phyloP scores from a whole-genome alignment of 2,113 vertebrate species.

The Salminus brasiliensis region DNA sequence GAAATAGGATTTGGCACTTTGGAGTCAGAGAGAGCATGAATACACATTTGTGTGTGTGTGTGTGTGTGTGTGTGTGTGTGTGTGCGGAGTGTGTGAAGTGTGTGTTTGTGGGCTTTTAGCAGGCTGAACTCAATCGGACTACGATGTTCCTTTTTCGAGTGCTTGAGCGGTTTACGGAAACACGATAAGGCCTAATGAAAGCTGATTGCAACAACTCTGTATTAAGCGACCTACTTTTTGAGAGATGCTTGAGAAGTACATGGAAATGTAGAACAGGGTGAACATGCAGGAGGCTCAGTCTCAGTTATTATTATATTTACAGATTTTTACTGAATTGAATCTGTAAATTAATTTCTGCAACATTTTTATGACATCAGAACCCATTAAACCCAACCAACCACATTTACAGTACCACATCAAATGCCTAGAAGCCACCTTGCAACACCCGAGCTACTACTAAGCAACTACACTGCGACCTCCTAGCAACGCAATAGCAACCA shows the following conservation, averaged over 20 bases:
- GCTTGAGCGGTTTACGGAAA: slow-evolving; percentile 19
- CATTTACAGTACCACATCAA: no score
- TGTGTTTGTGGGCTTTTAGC: slow-evolving; percentile 15
- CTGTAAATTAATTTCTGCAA: no score
- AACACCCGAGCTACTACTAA: no score
- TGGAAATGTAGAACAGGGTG: neutral
- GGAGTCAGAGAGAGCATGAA: slow-evolving; percentile 31
- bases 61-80: no score
- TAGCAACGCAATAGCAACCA: no score
- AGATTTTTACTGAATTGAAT: neutral
- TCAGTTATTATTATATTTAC: neutral
- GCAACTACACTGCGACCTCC: no score
- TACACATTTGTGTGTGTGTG: slow-evolving; percentile 13
- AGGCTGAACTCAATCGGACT: neutral
- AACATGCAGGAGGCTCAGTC: neutral
- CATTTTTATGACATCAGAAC: no score
- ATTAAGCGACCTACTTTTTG: slow-evolving; percentile 24
- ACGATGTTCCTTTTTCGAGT: neutral
- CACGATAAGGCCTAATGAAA: slow-evolving; percentile 25
- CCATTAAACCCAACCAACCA: no score
- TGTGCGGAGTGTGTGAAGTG: neutral
- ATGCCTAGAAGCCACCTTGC: no score
- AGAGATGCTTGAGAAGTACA: neutral
- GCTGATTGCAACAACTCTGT: slow-evolving; percentile 19
- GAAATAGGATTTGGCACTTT: slow-evolving; percentile 28